phyloP scores from a whole-genome alignment of 2,113 vertebrate species.

The Symphodus melops region DNA sequence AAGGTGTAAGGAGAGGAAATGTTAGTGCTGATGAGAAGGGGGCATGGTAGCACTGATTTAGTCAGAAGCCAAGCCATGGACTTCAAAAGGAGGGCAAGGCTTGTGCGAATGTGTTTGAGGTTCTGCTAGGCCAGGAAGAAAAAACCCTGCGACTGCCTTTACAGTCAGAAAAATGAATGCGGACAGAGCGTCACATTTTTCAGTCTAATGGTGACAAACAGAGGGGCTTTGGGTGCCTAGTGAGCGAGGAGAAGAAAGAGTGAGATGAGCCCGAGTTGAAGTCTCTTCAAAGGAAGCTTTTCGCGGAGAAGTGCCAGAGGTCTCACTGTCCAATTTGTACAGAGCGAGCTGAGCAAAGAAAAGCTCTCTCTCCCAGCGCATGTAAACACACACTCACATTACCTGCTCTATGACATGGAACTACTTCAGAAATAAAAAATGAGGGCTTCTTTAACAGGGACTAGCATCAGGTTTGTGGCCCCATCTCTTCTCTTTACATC shows the following conservation, averaged over 20 bases:
- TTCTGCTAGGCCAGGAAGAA: slow-evolving; percentile 73
- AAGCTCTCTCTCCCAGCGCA: slow-evolving; percentile 33
- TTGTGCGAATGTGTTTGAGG: slow-evolving; percentile 73
- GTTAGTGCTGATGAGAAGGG: slow-evolving; percentile 56
- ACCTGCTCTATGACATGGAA: slow-evolving; percentile 47
- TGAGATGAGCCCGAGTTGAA: slow-evolving; percentile 62
- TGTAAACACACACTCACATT: slow-evolving; percentile 54
- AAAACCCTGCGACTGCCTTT: slow-evolving; percentile 64
- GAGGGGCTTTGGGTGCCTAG: slow-evolving; percentile 71
- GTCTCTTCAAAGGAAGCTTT: slow-evolving; percentile 74
- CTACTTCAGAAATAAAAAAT: slow-evolving; percentile 45
- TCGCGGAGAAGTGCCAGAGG: slow-evolving; percentile 68
- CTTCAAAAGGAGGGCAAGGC: slow-evolving; percentile 78
- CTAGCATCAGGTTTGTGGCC: slow-evolving; percentile 30
- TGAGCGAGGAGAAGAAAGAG: slow-evolving; percentile 74
- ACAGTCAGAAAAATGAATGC: slow-evolving; percentile 76
- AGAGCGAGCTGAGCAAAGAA: slow-evolving; percentile 46
- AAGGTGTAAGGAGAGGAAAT: slow-evolving; percentile 60
- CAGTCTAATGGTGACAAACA: slow-evolving; percentile 80
- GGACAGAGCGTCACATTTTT: slow-evolving; percentile 69
- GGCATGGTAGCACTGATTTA: slow-evolving; percentile 64
- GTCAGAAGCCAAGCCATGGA: slow-evolving; percentile 62
- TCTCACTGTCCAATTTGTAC: slow-evolving; percentile 77
- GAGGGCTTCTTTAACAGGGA: slow-evolving; percentile 39
- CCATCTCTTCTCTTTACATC: slow-evolving; percentile 26